Percentiles rank a stretch among this genome's conserved stretches.
phyloP scores from a whole-genome alignment of 1,140 invertebrate species.

The Drosophila athabasca region DNA sequence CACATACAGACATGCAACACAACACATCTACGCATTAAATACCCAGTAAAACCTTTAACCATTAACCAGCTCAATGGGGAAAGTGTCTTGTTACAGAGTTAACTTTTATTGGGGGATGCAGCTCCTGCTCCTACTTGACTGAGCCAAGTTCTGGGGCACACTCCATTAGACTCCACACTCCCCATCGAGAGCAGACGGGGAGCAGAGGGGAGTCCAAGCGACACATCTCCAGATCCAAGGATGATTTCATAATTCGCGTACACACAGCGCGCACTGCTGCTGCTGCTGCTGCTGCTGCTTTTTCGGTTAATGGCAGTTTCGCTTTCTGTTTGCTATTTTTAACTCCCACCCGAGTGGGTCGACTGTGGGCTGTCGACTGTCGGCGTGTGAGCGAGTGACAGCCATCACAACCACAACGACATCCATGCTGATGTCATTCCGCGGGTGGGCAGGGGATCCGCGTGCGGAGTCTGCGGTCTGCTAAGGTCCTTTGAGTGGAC shows the following conservation, averaged over 20 bases:
- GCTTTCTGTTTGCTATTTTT: constrained; percentile 57
- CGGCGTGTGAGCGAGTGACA: background rate
- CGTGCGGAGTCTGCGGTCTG: constrained; percentile 38
- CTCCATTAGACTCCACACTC: background rate
- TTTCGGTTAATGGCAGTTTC: constrained; percentile 66
- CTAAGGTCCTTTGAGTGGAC: constrained; percentile 5
- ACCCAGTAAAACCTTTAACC: too few species aligned
- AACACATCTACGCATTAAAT: too few species aligned
- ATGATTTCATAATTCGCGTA: constrained; percentile 45
- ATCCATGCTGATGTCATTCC: constrained; percentile 58
- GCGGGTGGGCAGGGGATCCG: constrained; percentile 1
- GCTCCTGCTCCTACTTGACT: too few species aligned
- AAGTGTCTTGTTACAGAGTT: too few species aligned
- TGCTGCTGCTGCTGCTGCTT: constrained; percentile 3
- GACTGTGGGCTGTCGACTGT: too few species aligned
- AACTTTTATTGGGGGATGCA: too few species aligned
- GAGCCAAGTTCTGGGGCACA: too few species aligned
- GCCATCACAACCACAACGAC: constrained; percentile 4
- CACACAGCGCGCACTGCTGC: background rate
- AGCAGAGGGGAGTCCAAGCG: constrained; percentile 19
- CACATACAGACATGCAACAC: too few species aligned
- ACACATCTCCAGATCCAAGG: constrained; percentile 22
- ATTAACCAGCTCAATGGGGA: too few species aligned
- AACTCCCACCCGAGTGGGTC: constrained; percentile 17
- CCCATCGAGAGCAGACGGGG: too few species aligned